Conservation (phyloP, 2,888 invertebrate species). For the Andricus curvator region DNA sequence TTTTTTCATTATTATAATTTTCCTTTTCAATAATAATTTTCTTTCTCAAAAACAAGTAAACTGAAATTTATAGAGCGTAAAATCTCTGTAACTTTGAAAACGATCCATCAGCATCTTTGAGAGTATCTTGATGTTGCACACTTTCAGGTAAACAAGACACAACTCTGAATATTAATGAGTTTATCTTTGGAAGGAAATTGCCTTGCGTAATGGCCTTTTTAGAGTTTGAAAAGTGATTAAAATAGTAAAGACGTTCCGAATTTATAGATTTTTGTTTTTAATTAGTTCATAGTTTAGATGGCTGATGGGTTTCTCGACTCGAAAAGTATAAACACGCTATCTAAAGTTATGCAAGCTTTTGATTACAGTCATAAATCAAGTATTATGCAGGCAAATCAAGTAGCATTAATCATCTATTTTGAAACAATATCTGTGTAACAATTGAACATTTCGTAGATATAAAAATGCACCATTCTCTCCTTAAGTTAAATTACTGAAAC, state of each 20-base stretch:
- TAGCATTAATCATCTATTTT: not conserved
- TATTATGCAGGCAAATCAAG: not conserved
- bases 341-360: conserved; percentile 27
- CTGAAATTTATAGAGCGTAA: not conserved
- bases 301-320: conserved; percentile 18
- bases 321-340: not conserved
- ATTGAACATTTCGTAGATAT: not conserved
- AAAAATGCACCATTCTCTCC: not conserved
- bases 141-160: conserved; percentile 4
- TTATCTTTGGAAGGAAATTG: not conserved
- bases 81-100: conserved; percentile 31
- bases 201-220: not conserved
- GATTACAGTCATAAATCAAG: not conserved
- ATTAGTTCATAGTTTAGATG: not conserved
- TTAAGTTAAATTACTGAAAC: not conserved
- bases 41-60: not conserved
- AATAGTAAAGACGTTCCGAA: not conserved
- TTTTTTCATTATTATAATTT: not conserved
- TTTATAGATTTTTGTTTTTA: not conserved
- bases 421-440: not conserved
- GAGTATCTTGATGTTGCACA: conserved; percentile 2
- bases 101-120: conserved; percentile 25
- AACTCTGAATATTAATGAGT: conserved; percentile 9
- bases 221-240: not conserved
- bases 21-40: not conserved